Base-by-base conservation (phyloP, 2,113 vertebrate species). In the Xenopus laevis region DNA sequence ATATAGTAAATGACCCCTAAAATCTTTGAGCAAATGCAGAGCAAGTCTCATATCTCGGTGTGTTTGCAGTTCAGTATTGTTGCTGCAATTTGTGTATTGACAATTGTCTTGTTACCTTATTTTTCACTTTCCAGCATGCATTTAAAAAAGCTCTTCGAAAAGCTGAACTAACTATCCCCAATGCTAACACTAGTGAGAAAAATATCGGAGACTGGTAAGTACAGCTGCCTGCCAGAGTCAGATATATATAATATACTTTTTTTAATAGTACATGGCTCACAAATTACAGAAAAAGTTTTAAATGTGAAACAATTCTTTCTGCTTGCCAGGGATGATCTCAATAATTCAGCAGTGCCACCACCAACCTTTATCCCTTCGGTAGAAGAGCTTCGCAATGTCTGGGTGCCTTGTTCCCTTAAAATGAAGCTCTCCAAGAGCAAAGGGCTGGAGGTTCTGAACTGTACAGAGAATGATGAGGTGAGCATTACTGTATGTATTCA, bases 351-450 rank as follows among this genome's bases (percentile, higher is more conserved):
- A 45, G 81, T 80, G 7, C 89, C 90, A 57, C 87, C 92, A 0
- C 91, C 92, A 79, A 84, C 94, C 1, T 40, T 70, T 2, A 2
- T 62, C 1, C 74, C 74, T 27, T 91, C 90, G 0, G 84, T 90
- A 21, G 96, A 98, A 82, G 97, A 98, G 74, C 75, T 98, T 84
- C 93, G 94, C 79, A 94, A 96, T 44, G 87, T 97, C 69, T 99
- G 97, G 97, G 95, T 98, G 83, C 95, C 97, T 0, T 89, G 91
- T 20, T 91, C 93, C 72, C 88, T 99, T 45, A 95, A 93, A 79
- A 96, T 98, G 95, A 93, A 87, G 81, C 91, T 99, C 81, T 96
- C 87, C 84, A 98, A 98, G 86, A 93, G 86, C 72, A 95, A 96
- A 79, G 94, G 95, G 13, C 87, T 99, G 52, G 95, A 99, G 74